A percentile compares a stretch with the other conserved stretches of the same genome.
These are phyloP conservation scores for Octopus sinensis DNA, from an alignment of 1,140 invertebrate genomes.

Conservation along the genomic window DNA sequence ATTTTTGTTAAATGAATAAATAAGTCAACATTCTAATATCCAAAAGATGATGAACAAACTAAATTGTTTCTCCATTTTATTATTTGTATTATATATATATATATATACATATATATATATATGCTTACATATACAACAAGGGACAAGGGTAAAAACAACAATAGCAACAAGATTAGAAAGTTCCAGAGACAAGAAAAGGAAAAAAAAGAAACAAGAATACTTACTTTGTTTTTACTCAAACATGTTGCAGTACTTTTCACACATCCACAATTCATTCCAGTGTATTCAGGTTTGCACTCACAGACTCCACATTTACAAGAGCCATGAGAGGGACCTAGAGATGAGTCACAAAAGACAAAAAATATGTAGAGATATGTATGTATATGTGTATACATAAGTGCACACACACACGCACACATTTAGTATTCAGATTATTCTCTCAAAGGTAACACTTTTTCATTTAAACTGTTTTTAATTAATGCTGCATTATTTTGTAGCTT, in stretches of 20 bases:
- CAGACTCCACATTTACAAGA: conserved; percentile 29
- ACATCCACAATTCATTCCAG: conserved; percentile 23
- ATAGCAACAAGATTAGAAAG: background rate
- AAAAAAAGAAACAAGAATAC: background rate
- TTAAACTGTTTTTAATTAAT: background rate
- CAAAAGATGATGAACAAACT: background rate
- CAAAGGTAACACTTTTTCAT: background rate
- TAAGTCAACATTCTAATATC: background rate
- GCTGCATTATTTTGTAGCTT: conserved; percentile 14
- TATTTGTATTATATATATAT: background rate
- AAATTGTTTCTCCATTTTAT: background rate
- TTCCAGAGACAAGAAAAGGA: background rate
- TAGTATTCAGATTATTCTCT: background rate
- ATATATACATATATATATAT: background rate
- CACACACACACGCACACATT: background rate
- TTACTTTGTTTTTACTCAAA: background rate
- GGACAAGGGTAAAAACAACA: background rate
- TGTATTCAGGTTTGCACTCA: conserved; percentile 24
- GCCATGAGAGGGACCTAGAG: conserved; percentile 28
- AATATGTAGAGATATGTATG: too few species aligned
- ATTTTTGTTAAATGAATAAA: too few species aligned
- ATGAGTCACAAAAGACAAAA: too few species aligned
- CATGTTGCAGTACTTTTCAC: conserved; percentile 17
- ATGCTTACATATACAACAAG: background rate
- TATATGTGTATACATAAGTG: conserved; percentile 3